Percentiles rank a stretch among this genome's conserved stretches.
phyloP scores from a whole-genome alignment of 2,797 vertebrate genomes.

The Champsocephalus gunnari region DNA sequence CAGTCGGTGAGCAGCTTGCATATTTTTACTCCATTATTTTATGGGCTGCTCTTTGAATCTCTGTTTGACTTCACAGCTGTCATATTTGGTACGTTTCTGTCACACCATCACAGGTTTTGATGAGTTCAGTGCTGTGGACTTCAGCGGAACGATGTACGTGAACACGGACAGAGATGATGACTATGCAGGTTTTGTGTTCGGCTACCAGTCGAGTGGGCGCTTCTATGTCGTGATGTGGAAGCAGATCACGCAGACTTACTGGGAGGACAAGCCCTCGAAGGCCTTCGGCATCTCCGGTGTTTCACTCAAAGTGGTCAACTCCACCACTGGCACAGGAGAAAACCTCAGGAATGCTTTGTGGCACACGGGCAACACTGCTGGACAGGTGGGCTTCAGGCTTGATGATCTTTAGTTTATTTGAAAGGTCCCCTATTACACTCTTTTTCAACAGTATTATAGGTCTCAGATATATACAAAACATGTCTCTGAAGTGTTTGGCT shows the following conservation, averaged over 20 bases:
- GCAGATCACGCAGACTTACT: slow-evolving; percentile 99
- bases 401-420: slow-evolving; percentile 9
- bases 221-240: slow-evolving; percentile 99
- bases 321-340: slow-evolving; percentile 94
- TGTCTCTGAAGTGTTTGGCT: no score
- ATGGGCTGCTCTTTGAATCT: slow-evolving; percentile 2
- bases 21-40: background rate
- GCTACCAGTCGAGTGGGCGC: slow-evolving; percentile 96
- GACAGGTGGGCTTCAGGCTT: slow-evolving; percentile 86
- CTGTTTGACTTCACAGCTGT: background rate
- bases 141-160: slow-evolving; percentile 98
- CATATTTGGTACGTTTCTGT: background rate
- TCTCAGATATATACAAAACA: no score
- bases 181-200: slow-evolving; percentile 97
- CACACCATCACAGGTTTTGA: slow-evolving; percentile 87
- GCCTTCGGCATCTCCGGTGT: slow-evolving; percentile 98
- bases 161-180: slow-evolving; percentile 98
- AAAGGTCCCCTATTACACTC: background rate
- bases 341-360: slow-evolving; percentile 96
- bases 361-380: slow-evolving; percentile 97
- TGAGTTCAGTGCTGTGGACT: slow-evolving; percentile 96
- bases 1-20: slow-evolving; percentile 89
- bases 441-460: no score
- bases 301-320: slow-evolving; percentile 98
- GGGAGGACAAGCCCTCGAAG: slow-evolving; percentile 96